Conservation (phyloP, 2,888 invertebrate species). For the Barypeithes pellucidus region DNA sequence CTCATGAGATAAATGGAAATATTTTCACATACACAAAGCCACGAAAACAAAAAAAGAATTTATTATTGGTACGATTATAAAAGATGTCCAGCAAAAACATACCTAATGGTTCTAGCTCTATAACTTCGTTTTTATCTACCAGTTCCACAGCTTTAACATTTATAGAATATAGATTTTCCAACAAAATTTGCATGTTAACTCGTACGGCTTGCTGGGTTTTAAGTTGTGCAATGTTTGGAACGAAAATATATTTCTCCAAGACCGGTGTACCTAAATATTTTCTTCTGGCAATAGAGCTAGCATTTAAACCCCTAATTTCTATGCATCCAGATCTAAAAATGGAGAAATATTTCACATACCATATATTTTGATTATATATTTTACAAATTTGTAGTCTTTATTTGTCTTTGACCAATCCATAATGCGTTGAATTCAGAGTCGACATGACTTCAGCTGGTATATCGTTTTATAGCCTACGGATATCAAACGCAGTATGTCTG, state of each 20-base stretch:
- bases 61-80: no score
- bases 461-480: no score
- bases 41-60: no score
- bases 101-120: slow-evolving; percentile 33
- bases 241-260: slow-evolving; percentile 83
- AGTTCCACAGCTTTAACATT: slow-evolving; percentile 71
- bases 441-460: no score
- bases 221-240: slow-evolving; percentile 73
- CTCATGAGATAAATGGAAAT: no score
- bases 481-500: no score
- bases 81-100: neutral
- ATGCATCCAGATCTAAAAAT: slow-evolving; percentile 80
- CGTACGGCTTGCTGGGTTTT: slow-evolving; percentile 70
- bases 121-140: slow-evolving; percentile 46
- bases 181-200: slow-evolving; percentile 78
- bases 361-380: no score
- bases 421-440: no score
- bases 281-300: slow-evolving; percentile 81
- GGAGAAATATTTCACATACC: no score
- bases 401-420: no score
- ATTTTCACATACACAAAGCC: no score
- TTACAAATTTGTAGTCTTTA: no score
- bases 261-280: slow-evolving; percentile 81
- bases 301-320: slow-evolving; percentile 84
- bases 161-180: slow-evolving; percentile 77